Conservation (phyloP, 2,113 vertebrate genomes). For the Ancistrus triradiatus region DNA sequence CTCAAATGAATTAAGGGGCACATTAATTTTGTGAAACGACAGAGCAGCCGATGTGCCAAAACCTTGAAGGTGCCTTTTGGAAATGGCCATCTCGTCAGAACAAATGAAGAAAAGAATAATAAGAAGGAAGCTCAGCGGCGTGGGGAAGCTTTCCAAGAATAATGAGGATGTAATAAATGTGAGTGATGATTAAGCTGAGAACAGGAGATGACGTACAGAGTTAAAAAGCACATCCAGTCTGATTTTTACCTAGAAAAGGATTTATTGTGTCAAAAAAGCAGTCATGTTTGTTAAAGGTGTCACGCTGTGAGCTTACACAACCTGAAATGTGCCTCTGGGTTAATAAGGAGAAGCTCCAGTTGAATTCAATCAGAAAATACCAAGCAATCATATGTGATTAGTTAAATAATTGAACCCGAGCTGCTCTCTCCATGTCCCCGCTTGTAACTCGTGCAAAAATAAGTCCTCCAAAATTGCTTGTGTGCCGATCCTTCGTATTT, state of each 20-base stretch:
- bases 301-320: too few species aligned
- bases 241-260: neutral
- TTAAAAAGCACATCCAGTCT: neutral
- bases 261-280: too few species aligned
- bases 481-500: too few species aligned
- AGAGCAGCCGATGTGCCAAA: constrained; percentile 4
- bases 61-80: constrained; percentile 39
- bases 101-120: constrained; percentile 1
- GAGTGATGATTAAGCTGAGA: neutral
- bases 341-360: too few species aligned
- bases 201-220: neutral
- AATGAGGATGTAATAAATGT: neutral
- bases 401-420: too few species aligned
- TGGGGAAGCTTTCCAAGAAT: neutral
- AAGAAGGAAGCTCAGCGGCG: constrained; percentile 30
- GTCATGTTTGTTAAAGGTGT: too few species aligned
- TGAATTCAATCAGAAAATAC: too few species aligned
- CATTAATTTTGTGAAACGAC: constrained; percentile 29
- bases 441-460: too few species aligned
- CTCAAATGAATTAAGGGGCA: constrained; percentile 27
- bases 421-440: too few species aligned
- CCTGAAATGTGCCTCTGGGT: too few species aligned
- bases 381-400: too few species aligned
- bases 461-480: too few species aligned
- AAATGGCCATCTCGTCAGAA: constrained; percentile 42